These are phyloP conservation scores for Panagrolaimus sp. DNA, from an alignment of 1,140 invertebrate species.

Conservation along the genomic window DNA sequence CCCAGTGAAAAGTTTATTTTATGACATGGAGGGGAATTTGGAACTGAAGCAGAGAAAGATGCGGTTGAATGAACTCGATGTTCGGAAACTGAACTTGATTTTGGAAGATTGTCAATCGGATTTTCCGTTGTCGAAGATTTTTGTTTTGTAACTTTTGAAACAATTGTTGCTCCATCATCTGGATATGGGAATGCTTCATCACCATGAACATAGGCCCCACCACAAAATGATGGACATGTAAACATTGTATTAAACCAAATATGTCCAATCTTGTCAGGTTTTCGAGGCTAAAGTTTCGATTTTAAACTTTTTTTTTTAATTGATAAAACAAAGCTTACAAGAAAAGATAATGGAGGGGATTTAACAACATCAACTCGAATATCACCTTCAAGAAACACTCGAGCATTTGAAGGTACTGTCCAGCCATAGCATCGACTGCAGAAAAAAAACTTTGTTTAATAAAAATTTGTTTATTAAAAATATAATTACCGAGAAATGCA, in stretches of 20 bases:
- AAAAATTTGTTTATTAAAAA: no score
- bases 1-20: no score
- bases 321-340: neutral
- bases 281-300: conserved; percentile 10
- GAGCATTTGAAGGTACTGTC: conserved; percentile 47
- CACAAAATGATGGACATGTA: conserved; percentile 45
- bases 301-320: conserved; percentile 14
- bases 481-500: conserved; percentile 37
- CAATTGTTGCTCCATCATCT: conserved; percentile 25
- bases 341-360: conserved; percentile 4
- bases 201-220: conserved; percentile 45
- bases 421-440: conserved; percentile 49
- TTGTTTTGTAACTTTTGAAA: conserved; percentile 16
- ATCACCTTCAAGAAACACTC: conserved; percentile 57
- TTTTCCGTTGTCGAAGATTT: conserved; percentile 18
- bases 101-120: neutral
- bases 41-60: neutral
- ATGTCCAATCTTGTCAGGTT: conserved; percentile 53
- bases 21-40: conserved; percentile 1
- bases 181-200: conserved; percentile 47
- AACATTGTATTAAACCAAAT: conserved; percentile 60
- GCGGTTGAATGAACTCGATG: neutral
- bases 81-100: conserved; percentile 3
- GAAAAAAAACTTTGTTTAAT: no score
- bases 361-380: conserved; percentile 49